A percentile compares a stretch with the other conserved stretches of the same genome.
These are phyloP conservation scores for Aricia agestis DNA, from an alignment of 1,140 invertebrate genomes.

Conservation along the genomic window DNA sequence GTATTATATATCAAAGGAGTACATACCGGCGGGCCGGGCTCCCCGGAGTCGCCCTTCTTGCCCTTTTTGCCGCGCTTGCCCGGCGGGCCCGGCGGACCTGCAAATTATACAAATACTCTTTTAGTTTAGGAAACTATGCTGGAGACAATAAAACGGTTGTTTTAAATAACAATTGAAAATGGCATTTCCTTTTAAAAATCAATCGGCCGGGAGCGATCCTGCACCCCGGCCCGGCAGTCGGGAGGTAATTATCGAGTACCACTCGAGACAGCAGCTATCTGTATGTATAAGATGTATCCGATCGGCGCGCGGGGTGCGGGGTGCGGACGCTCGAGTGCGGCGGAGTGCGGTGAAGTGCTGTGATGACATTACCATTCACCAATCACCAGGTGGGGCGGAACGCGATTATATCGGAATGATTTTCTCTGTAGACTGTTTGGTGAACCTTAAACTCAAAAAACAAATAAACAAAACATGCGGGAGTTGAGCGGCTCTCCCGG, in stretches of 20 bases:
- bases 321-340: background rate
- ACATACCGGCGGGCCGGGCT: constrained; percentile 85
- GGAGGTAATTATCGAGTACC: background rate
- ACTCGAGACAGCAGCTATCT: background rate
- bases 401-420: too few species aligned
- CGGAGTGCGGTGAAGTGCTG: too few species aligned
- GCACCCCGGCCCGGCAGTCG: too few species aligned
- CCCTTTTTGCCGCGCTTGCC: constrained; percentile 92
- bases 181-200: background rate
- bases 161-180: background rate
- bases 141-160: background rate
- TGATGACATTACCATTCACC: background rate
- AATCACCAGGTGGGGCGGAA: too few species aligned
- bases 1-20: background rate
- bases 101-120: background rate
- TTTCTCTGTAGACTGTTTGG: too few species aligned
- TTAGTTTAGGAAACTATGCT: background rate
- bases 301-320: too few species aligned
- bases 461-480: too few species aligned
- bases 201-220: too few species aligned
- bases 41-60: constrained; percentile 90
- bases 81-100: constrained; percentile 85
- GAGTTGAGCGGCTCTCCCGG: too few species aligned
- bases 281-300: background rate
- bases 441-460: too few species aligned